phyloP scores from a whole-genome alignment of 2,113 vertebrate species.

The Tinamus guttatus region DNA sequence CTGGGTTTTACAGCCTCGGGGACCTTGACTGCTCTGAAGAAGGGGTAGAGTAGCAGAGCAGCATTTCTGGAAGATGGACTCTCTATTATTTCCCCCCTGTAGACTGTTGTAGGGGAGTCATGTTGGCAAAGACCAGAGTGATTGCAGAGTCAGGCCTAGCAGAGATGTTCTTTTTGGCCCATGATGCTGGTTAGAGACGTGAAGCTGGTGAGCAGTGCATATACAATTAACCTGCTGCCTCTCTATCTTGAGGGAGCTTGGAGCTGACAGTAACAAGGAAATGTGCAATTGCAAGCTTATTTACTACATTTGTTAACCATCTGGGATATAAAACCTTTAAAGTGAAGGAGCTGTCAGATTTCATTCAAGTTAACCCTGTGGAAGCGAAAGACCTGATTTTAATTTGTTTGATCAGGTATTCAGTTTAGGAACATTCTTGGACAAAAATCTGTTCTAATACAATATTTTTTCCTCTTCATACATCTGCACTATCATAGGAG shows the following conservation, averaged over 20 bases:
- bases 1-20: not conserved
- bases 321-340: conserved; percentile 32
- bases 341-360: conserved; percentile 33
- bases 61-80: not conserved
- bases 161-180: not conserved
- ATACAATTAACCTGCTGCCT: conserved; percentile 15
- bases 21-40: not conserved
- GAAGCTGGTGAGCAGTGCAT: not conserved
- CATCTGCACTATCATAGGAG: not conserved
- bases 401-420: conserved; percentile 13
- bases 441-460: not conserved
- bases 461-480: not conserved
- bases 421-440: not conserved
- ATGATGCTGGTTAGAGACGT: not conserved
- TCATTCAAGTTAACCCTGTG: conserved; percentile 31
- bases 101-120: not conserved
- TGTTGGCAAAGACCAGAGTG: not conserved
- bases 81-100: not conserved
- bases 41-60: rapidly evolving
- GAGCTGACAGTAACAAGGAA: conserved; percentile 39
- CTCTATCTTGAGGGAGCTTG: conserved; percentile 3
- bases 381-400: not conserved
- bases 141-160: too few species aligned
- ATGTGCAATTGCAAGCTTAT: conserved; percentile 57
- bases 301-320: conserved; percentile 59